phyloP scores from a whole-genome alignment of 2,797 vertebrate species.

The Scomberomorus guttatus region DNA sequence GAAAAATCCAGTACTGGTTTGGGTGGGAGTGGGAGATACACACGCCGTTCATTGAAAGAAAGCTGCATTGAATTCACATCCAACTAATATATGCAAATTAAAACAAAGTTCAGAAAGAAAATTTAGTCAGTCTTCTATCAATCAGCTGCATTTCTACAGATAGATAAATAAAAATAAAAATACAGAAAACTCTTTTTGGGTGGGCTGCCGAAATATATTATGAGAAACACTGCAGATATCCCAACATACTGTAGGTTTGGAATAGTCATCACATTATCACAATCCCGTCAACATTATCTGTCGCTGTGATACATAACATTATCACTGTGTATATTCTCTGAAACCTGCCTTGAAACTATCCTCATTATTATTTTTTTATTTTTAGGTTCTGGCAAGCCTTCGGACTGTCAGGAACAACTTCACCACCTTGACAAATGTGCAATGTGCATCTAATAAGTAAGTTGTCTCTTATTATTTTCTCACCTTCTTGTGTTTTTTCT shows the following conservation, averaged over 20 bases:
- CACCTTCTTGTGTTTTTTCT: background rate
- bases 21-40: background rate
- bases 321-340: background rate
- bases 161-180: background rate
- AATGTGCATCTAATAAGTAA: slow-evolving; percentile 93
- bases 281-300: background rate
- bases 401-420: slow-evolving; percentile 96
- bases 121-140: background rate
- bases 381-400: slow-evolving; percentile 94
- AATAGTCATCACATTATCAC: background rate
- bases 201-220: no score
- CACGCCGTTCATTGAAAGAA: background rate
- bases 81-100: background rate
- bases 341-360: background rate
- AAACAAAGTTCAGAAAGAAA: background rate
- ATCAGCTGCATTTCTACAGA: background rate
- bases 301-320: background rate
- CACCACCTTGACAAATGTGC: slow-evolving; percentile 93
- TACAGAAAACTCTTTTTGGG: background rate
- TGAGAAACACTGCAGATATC: no score
- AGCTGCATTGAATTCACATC: background rate
- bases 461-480: slow-evolving; percentile 36
- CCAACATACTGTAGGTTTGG: background rate
- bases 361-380: slow-evolving; percentile 2
- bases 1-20: background rate